Percentiles rank a stretch among this genome's conserved stretches.
Conservation (phyloP, 2,113 vertebrate species). For the Paradisaea rubra region DNA sequence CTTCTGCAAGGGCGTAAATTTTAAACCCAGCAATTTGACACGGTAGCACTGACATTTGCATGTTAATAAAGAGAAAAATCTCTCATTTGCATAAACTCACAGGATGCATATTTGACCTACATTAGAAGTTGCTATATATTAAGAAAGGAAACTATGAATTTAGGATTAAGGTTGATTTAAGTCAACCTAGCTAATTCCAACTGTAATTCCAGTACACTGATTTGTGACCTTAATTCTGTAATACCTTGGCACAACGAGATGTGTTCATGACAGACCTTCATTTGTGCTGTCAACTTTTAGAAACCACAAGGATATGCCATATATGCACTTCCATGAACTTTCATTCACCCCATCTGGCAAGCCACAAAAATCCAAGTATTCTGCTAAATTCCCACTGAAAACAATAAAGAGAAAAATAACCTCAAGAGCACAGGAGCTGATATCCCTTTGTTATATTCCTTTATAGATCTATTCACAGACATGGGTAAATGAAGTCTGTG, state of each 20-base stretch:
- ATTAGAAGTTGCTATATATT: slow-evolving; percentile 16
- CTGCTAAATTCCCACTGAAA: not conserved
- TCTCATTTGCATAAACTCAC: slow-evolving; percentile 29
- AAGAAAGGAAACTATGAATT: slow-evolving; percentile 12
- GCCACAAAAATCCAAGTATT: not conserved
- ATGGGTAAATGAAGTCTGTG: not conserved
- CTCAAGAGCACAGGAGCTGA: not conserved
- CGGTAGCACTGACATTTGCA: not conserved
- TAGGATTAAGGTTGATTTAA: slow-evolving; percentile 9
- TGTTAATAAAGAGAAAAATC: slow-evolving; percentile 3
- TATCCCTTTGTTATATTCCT: not conserved
- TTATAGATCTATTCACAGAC: not conserved
- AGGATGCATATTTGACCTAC: slow-evolving; percentile 12
- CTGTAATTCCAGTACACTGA: not conserved
- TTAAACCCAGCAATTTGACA: not conserved
- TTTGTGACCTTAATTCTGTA: slow-evolving; percentile 30
- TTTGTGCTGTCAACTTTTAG: not conserved
- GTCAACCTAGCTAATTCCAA: slow-evolving; percentile 13
- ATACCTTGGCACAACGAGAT: not conserved
- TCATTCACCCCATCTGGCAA: not conserved
- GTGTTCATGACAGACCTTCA: not conserved
- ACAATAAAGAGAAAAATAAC: not conserved
- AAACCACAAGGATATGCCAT: not conserved
- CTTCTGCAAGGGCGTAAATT: not conserved
- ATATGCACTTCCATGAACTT: not conserved